Evolutionary conservation across 2,888 invertebrate genomes (phyloP), one percentile per base, ranked within the genome.

Genomic region (Platerodrilus igneus): DNA sequence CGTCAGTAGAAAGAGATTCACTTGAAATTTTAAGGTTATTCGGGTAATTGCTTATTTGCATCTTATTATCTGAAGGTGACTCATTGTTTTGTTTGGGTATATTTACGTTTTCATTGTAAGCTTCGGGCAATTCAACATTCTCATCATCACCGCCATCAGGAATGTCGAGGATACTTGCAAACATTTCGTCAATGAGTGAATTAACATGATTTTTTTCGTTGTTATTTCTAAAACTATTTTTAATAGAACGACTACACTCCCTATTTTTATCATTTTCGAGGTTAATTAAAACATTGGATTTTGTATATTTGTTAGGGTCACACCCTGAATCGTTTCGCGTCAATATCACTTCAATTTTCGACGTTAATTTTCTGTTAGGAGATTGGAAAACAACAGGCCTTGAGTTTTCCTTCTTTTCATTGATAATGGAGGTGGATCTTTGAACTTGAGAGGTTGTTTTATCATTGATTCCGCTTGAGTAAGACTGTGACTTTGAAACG

Each of bases 331-430:
- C 47, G 33, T 52, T 58, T 39, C 52, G 48, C 37, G 29, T 47
- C 11, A 53, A 44, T 32, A 51, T 53, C 4, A 55, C 49, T 30
- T 53, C 48, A 17, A 52, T 51, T 41, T 53, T 48, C n/a, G 53
- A 49, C 7, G 50, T 56, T n/a, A n/a, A n/a, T 41, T 56, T 61
- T 11, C 58, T 49, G 51, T 56, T 59, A 15, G 57, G 46, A 3
- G 68, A 68, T 45, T 67, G 67, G 45, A 67, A 69, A 35, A 69
- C 60, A 8, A 69, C 56, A 5, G 68, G 64, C 39, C 67, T 52
- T 9, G 56, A 44, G 41, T 45, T 57, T 35, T 50, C 48, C 35
- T 55, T 58, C 7, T 47, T 25, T 22, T 57, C 56, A 14, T 51
- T 46, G 3, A 13, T 10, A 29, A 51, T 39, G 3, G 62, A 59